phyloP scores from a whole-genome alignment of 2,113 vertebrate species.

The Globicephala melas region DNA sequence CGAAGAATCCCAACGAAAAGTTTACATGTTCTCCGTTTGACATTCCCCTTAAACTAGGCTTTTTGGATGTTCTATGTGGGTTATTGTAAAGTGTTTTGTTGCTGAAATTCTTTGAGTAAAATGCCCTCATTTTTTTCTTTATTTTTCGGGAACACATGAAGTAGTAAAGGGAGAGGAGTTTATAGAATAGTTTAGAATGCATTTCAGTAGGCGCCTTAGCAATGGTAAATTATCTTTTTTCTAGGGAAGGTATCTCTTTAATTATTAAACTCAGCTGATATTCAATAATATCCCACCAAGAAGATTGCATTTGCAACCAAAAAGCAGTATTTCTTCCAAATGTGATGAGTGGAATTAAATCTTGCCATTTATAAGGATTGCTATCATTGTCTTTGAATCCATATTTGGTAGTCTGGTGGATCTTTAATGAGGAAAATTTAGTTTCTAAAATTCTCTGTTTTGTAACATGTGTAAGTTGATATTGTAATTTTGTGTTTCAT shows the following conservation, averaged over 20 bases:
- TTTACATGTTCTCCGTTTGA: neutral
- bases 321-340: neutral
- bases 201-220: neutral
- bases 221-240: slow-evolving; percentile 18
- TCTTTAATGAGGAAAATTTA: neutral
- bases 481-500: slow-evolving; percentile 26
- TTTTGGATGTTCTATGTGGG: neutral
- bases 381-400: neutral
- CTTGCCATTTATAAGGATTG: neutral
- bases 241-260: neutral
- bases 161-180: neutral
- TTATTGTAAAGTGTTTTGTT: slow-evolving; percentile 24
- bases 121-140: neutral
- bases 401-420: neutral
- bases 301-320: neutral
- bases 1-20: neutral
- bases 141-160: neutral
- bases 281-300: neutral
- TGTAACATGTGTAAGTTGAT: neutral
- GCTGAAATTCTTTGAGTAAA: neutral
- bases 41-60: neutral
- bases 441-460: slow-evolving; percentile 12
- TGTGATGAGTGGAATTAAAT: neutral
- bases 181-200: neutral
- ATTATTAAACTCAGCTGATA: neutral